Conservation (phyloP, 2,888 invertebrate genomes). For the Agriotes lineatus region DNA sequence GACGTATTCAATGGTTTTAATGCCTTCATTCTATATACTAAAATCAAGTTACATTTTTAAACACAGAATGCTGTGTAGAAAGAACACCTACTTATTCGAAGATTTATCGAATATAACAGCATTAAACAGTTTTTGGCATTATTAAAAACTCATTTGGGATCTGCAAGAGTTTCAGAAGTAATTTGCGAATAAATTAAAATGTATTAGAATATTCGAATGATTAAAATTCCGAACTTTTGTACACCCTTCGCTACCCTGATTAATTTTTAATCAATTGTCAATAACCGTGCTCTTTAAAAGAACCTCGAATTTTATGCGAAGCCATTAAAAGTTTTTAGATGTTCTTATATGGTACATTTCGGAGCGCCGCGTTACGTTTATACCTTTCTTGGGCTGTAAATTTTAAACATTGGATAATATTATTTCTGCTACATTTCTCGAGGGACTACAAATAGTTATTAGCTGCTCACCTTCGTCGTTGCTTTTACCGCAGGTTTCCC, state of each 20-base stretch:
- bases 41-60: no score
- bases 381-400: not conserved
- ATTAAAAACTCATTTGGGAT: slow-evolving; percentile 19
- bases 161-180: slow-evolving; percentile 9
- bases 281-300: slow-evolving; percentile 37
- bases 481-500: no score
- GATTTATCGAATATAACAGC: not conserved
- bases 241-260: slow-evolving; percentile 40
- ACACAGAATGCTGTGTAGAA: no score
- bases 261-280: slow-evolving; percentile 48
- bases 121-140: slow-evolving; percentile 14
- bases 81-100: not conserved
- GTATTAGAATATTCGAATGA: slow-evolving; percentile 48
- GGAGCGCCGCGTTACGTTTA: not conserved
- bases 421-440: not conserved
- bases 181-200: slow-evolving; percentile 41
- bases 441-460: not conserved
- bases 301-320: slow-evolving; percentile 23
- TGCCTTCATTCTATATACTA: no score
- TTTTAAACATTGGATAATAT: not conserved
- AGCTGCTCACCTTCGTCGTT: not conserved
- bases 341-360: not conserved
- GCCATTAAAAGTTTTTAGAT: slow-evolving; percentile 45
- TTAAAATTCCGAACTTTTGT: slow-evolving; percentile 46
- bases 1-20: no score